Conservation (phyloP, 2,113 vertebrate species). For the Pterophyllum scalare region DNA sequence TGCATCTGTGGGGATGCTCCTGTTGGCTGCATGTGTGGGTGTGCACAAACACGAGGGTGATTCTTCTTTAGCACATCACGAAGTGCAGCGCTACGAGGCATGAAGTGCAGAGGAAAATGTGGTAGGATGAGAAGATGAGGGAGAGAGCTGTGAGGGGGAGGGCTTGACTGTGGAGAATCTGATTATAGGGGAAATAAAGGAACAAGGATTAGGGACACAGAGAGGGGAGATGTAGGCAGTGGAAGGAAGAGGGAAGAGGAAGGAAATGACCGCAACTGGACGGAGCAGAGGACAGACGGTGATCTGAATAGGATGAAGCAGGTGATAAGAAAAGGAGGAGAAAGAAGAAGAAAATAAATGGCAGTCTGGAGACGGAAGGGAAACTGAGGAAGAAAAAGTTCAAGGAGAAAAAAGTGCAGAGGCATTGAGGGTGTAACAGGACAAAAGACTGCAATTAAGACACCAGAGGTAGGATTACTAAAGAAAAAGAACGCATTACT, state of each 20-base stretch:
- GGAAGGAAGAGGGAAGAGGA: not conserved
- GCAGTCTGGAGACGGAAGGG: not conserved
- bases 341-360: not conserved
- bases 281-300: not conserved
- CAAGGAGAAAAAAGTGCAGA: not conserved
- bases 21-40: slow-evolving; percentile 17
- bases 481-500: not conserved
- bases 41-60: slow-evolving; percentile 37
- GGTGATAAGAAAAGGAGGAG: not conserved
- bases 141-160: not conserved
- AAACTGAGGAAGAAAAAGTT: not conserved
- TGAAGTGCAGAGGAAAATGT: not conserved
- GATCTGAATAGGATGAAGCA: not conserved
- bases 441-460: not conserved
- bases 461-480: not conserved
- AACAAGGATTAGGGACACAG: not conserved
- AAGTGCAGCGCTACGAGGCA: not conserved
- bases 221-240: not conserved
- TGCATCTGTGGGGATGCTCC: not conserved
- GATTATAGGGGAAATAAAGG: slow-evolving; percentile 14
- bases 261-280: not conserved
- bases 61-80: not conserved
- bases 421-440: not conserved
- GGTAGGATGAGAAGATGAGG: not conserved
- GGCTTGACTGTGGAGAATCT: slow-evolving; percentile 5